phyloP scores from a whole-genome alignment of 2,888 invertebrate species.

The Smittia aterrima region DNA sequence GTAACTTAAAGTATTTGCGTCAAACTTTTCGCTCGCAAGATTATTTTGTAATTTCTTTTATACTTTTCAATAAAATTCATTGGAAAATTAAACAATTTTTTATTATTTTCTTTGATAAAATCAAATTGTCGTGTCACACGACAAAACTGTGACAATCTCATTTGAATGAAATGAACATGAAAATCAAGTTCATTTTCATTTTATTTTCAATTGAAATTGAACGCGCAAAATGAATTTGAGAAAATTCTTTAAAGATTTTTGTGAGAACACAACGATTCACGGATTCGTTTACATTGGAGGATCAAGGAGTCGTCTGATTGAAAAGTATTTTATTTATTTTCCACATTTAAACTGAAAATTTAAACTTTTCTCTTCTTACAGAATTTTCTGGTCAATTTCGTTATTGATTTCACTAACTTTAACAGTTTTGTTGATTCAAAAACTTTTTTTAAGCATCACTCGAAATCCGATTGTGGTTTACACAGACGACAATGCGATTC shows the following conservation, averaged over 20 bases:
- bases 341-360: no score
- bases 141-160: no score
- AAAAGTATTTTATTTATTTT: not conserved
- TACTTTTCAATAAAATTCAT: not conserved
- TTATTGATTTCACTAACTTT: not conserved
- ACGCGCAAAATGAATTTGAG: not conserved
- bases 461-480: not conserved
- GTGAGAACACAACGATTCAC: not conserved
- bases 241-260: not conserved
- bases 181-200: no score
- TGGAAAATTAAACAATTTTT: no score
- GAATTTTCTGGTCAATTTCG: not conserved
- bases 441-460: not conserved
- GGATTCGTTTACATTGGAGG: not conserved
- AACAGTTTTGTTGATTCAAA: not conserved
- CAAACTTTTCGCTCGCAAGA: not conserved
- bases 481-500: not conserved
- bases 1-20: conserved; percentile 7
- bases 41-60: not conserved
- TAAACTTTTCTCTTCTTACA: no score
- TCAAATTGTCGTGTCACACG: no score
- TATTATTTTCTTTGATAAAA: no score
- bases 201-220: no score
- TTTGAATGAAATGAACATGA: no score
- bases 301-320: not conserved